phyloP scores from a whole-genome alignment of 2,113 vertebrate genomes.

The Burhinus oedicnemus region DNA sequence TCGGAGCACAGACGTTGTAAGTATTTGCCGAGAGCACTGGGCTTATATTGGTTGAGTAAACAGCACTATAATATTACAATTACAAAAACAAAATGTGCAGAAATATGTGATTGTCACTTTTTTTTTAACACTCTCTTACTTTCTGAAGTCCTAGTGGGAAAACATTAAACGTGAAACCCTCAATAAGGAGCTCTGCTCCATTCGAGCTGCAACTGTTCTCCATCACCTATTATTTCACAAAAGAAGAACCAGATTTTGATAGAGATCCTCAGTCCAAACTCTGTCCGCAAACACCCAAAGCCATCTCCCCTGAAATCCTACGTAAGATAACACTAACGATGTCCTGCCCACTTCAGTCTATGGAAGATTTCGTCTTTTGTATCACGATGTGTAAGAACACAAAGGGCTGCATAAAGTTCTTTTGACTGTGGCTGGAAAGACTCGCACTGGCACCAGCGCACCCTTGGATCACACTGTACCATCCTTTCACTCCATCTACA shows the following conservation, averaged over 20 bases:
- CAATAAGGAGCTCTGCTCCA: neutral
- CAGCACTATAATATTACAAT: slow-evolving; percentile 58
- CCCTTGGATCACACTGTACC: neutral
- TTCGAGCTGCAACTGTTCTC: neutral
- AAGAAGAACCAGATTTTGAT: neutral
- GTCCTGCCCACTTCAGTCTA: neutral
- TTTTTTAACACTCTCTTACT: slow-evolving; percentile 24
- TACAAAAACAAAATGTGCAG: slow-evolving; percentile 56
- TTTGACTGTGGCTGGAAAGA: slow-evolving; percentile 16
- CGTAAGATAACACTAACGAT: neutral
- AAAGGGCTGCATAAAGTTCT: neutral
- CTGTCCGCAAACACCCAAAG: neutral
- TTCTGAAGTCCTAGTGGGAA: slow-evolving; percentile 38
- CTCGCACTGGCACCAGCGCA: neutral
- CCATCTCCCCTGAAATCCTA: neutral
- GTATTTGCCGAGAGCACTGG: slow-evolving; percentile 43
- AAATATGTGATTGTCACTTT: slow-evolving; percentile 33
- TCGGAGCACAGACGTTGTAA: slow-evolving; percentile 25
- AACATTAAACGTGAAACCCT: slow-evolving; percentile 49
- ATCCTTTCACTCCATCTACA: neutral
- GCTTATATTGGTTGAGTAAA: slow-evolving; percentile 62
- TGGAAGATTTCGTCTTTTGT: neutral
- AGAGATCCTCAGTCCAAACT: neutral
- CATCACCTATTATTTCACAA: neutral
- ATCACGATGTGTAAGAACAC: neutral